Percentiles rank a stretch among this genome's conserved stretches.
phyloP scores from a whole-genome alignment of 2,797 vertebrate genomes.

The Halcyon smyrnensis region DNA sequence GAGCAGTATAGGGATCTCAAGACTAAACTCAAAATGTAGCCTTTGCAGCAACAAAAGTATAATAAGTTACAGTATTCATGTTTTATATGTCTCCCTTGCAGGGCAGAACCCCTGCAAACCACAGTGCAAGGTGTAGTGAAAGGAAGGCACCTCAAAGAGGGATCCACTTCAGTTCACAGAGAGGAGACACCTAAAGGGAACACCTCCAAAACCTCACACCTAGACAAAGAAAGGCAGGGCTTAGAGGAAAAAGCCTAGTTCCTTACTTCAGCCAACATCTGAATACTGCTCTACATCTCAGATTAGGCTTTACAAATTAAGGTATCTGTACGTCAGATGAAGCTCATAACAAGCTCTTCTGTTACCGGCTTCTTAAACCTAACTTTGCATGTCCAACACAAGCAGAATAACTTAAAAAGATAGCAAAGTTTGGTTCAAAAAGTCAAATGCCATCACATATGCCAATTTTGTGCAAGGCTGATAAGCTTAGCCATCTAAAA shows the following conservation, averaged over 20 bases:
- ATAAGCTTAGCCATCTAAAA: not conserved
- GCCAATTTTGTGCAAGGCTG: not conserved
- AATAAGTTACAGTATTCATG: not conserved
- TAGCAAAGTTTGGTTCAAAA: not conserved
- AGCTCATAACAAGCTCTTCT: not conserved
- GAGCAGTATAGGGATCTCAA: not conserved
- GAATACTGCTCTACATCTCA: not conserved
- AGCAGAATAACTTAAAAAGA: not conserved
- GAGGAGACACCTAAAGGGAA: not conserved
- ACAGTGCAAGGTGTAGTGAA: not conserved
- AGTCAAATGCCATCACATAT: not conserved
- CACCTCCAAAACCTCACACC: not conserved
- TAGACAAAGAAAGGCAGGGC: not conserved
- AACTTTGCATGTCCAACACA: not conserved
- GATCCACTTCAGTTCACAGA: not conserved
- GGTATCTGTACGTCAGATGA: not conserved
- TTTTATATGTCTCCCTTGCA: not conserved
- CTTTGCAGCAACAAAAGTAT: not conserved
- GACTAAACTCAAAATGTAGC: not conserved
- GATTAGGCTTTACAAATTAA: not conserved
- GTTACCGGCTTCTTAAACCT: not conserved
- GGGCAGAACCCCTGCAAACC: not conserved
- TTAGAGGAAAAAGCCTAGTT: not conserved
- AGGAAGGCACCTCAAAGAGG: not conserved
- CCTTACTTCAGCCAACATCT: not conserved